Conservation (phyloP, 2,797 vertebrate species). For the Chiroxiphia lanceolata region DNA sequence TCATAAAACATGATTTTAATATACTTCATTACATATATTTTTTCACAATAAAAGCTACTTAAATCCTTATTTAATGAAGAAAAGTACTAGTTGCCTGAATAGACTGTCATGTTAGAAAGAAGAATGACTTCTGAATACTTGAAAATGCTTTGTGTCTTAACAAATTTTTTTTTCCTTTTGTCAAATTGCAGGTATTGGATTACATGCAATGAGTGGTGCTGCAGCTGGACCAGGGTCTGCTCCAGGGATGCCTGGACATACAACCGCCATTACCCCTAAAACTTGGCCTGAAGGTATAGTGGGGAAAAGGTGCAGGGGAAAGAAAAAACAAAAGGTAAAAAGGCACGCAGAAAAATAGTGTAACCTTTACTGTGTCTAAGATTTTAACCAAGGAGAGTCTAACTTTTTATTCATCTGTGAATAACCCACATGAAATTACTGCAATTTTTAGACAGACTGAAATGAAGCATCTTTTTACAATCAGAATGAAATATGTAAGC, state of each 20-base stretch:
- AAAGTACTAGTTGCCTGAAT: background rate
- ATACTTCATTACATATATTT: background rate
- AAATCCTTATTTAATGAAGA: background rate
- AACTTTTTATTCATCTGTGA: background rate
- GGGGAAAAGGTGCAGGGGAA: background rate
- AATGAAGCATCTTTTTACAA: background rate
- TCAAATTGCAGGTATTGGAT: slow-evolving; percentile 76
- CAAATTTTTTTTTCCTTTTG: background rate
- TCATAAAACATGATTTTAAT: background rate
- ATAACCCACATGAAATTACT: background rate
- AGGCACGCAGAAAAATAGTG: background rate
- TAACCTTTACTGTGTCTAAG: background rate
- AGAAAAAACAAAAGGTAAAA: background rate
- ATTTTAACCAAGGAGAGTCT: background rate
- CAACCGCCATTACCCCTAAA: slow-evolving; percentile 79
- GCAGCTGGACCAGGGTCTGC: slow-evolving; percentile 77
- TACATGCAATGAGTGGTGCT: slow-evolving; percentile 76
- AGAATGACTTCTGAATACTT: background rate
- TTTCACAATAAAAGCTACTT: background rate
- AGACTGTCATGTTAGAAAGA: background rate
- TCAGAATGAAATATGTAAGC: background rate
- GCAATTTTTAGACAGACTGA: background rate
- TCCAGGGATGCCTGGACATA: slow-evolving; percentile 79
- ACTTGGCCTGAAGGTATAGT: slow-evolving; percentile 83
- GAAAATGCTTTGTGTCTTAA: background rate